Evolutionary conservation across 2,797 vertebrate species (phyloP).

Genomic region (Aselliscus stoliczkanus): DNA sequence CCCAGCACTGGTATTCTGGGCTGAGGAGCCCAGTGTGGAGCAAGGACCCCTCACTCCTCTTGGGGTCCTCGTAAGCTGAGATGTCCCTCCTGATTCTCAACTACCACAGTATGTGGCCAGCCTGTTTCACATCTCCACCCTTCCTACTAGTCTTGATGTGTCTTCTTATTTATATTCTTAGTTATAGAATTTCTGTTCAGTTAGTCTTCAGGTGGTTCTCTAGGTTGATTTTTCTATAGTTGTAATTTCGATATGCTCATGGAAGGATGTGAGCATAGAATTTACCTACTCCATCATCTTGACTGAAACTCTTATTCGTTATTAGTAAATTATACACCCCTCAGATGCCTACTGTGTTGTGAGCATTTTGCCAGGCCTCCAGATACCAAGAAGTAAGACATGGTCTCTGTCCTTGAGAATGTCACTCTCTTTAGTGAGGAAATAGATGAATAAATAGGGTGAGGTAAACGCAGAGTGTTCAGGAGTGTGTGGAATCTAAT

Average conservation of each 20-base stretch:
- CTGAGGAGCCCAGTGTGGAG: neutral
- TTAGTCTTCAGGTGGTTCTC: neutral
- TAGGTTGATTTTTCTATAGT: neutral
- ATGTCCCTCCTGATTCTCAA: neutral
- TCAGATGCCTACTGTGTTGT: no score
- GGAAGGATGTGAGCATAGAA: neutral
- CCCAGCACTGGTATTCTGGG: neutral
- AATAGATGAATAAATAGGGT: no score
- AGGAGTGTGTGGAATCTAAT: neutral
- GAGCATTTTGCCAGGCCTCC: neutral
- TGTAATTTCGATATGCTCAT: neutral
- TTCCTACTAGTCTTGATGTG: neutral
- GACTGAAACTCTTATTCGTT: neutral
- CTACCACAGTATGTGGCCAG: neutral
- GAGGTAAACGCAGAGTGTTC: neutral
- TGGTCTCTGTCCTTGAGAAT: neutral
- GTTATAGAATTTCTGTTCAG: neutral
- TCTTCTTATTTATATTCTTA: neutral
- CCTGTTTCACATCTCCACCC: neutral
- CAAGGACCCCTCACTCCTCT: neutral
- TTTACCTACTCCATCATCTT: neutral
- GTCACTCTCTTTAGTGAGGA: neutral
- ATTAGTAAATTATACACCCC: neutral
- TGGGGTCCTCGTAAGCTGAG: neutral
- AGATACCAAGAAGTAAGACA: neutral